These are phyloP conservation scores for Aporophyla lueneburgensis DNA, from an alignment of 2,888 invertebrate species.

Conservation along the genomic window DNA sequence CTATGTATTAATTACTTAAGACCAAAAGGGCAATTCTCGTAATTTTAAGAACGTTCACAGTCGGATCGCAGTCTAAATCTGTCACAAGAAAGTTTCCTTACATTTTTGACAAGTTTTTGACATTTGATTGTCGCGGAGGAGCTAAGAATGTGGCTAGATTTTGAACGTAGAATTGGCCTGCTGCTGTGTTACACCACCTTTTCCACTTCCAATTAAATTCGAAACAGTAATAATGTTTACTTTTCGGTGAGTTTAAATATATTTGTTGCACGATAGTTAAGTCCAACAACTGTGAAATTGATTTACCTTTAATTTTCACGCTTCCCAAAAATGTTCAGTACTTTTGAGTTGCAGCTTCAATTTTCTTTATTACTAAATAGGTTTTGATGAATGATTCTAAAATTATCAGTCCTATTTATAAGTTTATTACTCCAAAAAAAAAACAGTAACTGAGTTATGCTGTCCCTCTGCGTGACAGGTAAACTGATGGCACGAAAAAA, in stretches of 20 bases:
- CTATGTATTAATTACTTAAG: not conserved
- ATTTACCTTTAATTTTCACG: not conserved
- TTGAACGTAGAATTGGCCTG: too few species aligned
- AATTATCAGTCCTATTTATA: constrained; percentile 13
- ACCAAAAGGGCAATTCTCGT: not conserved
- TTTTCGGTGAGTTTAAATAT: not conserved
- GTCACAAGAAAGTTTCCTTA: too few species aligned
- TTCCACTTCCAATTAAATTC: not conserved
- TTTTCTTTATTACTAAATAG: constrained; percentile 7
- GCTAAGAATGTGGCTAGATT: too few species aligned
- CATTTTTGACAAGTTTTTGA: too few species aligned
- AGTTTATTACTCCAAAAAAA: constrained; percentile 19
- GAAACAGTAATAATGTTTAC: not conserved
- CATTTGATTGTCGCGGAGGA: too few species aligned
- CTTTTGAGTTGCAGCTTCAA: not conserved
- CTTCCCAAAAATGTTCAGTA: not conserved
- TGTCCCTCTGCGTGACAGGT: constrained; percentile 17
- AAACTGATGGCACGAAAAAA: constrained; percentile 17
- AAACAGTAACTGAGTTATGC: constrained; percentile 1
- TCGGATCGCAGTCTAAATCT: too few species aligned
- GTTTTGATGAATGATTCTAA: constrained; percentile 12
- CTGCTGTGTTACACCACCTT: not conserved
- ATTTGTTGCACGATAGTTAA: not conserved
- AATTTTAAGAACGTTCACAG: too few species aligned
- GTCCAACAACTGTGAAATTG: not conserved